Percentiles rank a stretch among this genome's conserved stretches.
Evolutionary conservation across 2,888 invertebrate species (phyloP).

Genomic region (Callinectes sapidus): DNA sequence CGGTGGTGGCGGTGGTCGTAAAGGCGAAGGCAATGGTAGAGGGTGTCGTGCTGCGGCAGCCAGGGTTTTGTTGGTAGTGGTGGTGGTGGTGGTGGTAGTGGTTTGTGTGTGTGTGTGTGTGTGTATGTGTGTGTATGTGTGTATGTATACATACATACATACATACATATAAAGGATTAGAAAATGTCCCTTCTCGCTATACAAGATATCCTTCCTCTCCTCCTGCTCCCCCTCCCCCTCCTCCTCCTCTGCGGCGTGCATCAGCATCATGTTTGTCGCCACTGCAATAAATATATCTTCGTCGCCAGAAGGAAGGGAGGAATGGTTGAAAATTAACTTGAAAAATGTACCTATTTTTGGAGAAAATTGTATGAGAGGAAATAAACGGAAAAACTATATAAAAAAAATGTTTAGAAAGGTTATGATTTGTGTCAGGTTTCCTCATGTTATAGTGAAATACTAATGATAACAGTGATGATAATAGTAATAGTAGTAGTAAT

Average conservation of each 20-base stretch:
- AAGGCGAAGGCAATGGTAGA: background rate
- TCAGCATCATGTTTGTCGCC: slow-evolving; percentile 12
- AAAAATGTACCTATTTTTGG: background rate
- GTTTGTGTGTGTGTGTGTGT: no score
- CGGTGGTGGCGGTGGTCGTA: background rate
- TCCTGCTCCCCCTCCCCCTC: slow-evolving; percentile 14
- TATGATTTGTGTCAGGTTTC: background rate
- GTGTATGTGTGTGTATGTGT: no score
- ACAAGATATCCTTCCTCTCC: background rate
- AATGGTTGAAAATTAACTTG: background rate
- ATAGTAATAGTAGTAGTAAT: background rate
- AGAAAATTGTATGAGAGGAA: background rate
- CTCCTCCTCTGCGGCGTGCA: background rate
- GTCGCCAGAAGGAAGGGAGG: background rate
- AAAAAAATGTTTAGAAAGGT: background rate
- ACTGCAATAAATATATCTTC: background rate
- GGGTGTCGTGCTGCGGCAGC: background rate
- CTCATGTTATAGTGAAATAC: no score
- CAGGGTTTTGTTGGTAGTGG: background rate
- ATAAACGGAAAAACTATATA: background rate
- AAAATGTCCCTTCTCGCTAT: background rate
- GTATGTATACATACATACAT: no score
- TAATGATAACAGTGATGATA: background rate
- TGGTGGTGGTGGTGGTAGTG: background rate
- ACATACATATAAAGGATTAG: background rate